phyloP scores from a whole-genome alignment of 1,140 invertebrate species.

The Drosophila obscura region DNA sequence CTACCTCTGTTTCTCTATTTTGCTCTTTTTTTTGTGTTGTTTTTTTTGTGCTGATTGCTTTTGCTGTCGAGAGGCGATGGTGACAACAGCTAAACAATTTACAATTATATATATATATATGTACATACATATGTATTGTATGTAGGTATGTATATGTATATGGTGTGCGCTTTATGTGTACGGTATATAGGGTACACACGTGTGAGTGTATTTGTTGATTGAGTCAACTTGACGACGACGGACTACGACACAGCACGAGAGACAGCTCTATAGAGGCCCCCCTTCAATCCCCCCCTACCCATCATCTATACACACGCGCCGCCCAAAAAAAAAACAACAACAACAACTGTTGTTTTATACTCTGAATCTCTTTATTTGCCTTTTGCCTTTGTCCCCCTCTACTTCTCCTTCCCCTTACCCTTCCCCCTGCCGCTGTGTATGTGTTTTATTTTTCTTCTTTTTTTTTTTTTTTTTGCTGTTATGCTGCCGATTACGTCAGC shows the following conservation, averaged over 20 bases:
- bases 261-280: not conserved
- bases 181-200: conserved; percentile 6
- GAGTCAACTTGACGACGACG: conserved; percentile 64
- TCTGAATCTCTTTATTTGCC: conserved; percentile 32
- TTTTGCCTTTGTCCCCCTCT: not conserved
- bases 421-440: too few relatives aligned
- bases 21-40: conserved; percentile 15
- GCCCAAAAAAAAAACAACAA: conserved; percentile 43
- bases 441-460: conserved; percentile 6
- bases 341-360: conserved; percentile 64
- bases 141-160: conserved; percentile 30
- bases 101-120: conserved; percentile 35
- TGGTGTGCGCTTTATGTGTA: not conserved
- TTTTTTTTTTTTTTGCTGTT: conserved; percentile 3
- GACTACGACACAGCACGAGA: conserved; percentile 7
- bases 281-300: too few relatives aligned
- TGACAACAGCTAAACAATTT: conserved; percentile 56
- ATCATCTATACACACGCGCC: conserved; percentile 38
- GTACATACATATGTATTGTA: conserved; percentile 19
- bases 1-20: conserved; percentile 15
- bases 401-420: too few relatives aligned
- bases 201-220: conserved; percentile 49
- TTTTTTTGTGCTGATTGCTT: conserved; percentile 23
- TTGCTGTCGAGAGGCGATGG: not conserved
- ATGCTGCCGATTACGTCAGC: too few relatives aligned